Conservation (phyloP, 2,113 vertebrate species). For the Channa maculata region DNA sequence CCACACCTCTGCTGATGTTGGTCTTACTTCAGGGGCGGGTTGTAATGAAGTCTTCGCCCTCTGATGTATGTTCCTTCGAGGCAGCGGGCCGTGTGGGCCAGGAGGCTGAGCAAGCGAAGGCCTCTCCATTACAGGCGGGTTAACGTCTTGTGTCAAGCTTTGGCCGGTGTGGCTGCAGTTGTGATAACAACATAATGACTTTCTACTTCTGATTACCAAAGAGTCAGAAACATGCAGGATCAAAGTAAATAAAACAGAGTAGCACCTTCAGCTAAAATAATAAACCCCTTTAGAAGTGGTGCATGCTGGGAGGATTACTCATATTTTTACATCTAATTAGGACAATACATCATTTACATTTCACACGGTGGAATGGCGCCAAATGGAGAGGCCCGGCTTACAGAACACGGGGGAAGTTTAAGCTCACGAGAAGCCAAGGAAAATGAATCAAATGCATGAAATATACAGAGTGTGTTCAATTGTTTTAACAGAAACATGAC, state of each 20-base stretch:
- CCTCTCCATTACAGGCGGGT: constrained; percentile 75
- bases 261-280: constrained; percentile 84
- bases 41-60: constrained; percentile 62
- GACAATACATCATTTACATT: constrained; percentile 86
- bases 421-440: constrained; percentile 46
- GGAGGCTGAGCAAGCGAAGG: constrained; percentile 71
- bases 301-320: constrained; percentile 82
- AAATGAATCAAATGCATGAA: constrained; percentile 58
- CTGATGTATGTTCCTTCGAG: constrained; percentile 78
- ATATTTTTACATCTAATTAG: constrained; percentile 86
- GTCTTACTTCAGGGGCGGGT: constrained; percentile 52
- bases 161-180: constrained; percentile 70
- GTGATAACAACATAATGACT: constrained; percentile 83
- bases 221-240: constrained; percentile 74
- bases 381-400: constrained; percentile 58
- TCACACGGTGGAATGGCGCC: constrained; percentile 55
- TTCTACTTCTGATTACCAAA: constrained; percentile 81
- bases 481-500: constrained; percentile 52
- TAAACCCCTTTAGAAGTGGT: constrained; percentile 82
- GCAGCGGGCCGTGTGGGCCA: constrained; percentile 74
- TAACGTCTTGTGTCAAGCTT: constrained; percentile 73
- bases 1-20: constrained; percentile 59
- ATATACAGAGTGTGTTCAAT: constrained; percentile 42
- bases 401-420: constrained; percentile 59
- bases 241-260: constrained; percentile 83